Conservation (phyloP, 2,797 vertebrate species). For the Salarias fasciatus region DNA sequence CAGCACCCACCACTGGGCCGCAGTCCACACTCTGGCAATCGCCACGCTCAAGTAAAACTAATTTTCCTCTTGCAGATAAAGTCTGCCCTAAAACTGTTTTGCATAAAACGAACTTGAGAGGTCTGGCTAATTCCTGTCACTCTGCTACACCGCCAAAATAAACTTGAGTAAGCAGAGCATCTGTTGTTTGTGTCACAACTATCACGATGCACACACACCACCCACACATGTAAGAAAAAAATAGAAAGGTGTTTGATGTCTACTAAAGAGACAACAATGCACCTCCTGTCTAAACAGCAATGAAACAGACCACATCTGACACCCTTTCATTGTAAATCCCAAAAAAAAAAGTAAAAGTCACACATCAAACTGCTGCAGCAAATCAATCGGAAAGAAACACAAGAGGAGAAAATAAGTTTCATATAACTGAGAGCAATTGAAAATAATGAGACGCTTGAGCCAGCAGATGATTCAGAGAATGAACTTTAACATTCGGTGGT, state of each 20-base stretch:
- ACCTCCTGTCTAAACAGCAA: background rate
- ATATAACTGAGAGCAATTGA: conserved; percentile 35
- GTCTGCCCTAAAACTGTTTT: too few species aligned
- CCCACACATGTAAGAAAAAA: conserved; percentile 4
- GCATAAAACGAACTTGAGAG: background rate
- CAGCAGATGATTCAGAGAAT: conserved; percentile 11
- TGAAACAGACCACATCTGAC: background rate
- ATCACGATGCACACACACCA: conserved; percentile 9
- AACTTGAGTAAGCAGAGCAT: conserved; percentile 13
- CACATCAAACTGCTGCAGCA: conserved; percentile 6
- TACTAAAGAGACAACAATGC: background rate
- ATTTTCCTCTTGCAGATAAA: too few species aligned
- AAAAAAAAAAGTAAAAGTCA: too few species aligned
- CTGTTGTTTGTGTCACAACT: conserved; percentile 26
- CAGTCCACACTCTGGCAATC: too few species aligned
- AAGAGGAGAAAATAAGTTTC: conserved; percentile 24
- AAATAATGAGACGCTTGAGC: conserved; percentile 6
- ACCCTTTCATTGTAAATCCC: too few species aligned
- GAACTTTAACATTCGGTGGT: conserved; percentile 6
- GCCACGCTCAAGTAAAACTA: too few species aligned
- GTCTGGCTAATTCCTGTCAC: conserved; percentile 10
- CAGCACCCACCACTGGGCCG: too few species aligned
- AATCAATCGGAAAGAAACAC: conserved; percentile 7
- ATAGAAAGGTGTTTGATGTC: background rate
- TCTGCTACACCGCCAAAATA: conserved; percentile 1